A percentile compares a stretch with the other conserved stretches of the same genome.
These are phyloP conservation scores for Prionace glauca DNA, from an alignment of 2,797 vertebrate species.

Conservation along the genomic window DNA sequence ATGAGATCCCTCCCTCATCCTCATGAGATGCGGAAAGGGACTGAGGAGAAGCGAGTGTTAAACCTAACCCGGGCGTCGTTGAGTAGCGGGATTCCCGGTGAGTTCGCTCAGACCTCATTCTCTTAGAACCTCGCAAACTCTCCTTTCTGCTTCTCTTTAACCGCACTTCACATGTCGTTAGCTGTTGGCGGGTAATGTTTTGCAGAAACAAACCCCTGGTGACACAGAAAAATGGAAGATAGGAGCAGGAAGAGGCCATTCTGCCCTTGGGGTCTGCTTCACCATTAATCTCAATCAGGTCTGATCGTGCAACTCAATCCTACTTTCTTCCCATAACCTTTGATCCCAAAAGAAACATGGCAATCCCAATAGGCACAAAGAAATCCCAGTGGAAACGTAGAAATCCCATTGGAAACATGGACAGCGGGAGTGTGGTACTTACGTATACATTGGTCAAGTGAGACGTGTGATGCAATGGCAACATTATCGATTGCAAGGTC, in stretches of 20 bases:
- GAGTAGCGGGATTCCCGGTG: background rate
- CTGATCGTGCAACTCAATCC: too few relatives aligned
- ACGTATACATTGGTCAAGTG: constrained; percentile 86
- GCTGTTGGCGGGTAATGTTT: background rate
- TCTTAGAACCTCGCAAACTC: background rate
- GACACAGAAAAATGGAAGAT: background rate
- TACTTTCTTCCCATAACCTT: too few relatives aligned
- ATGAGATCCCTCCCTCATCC: too few relatives aligned
- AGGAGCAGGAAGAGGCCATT: too few relatives aligned
- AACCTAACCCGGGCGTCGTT: background rate
- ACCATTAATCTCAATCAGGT: too few relatives aligned
- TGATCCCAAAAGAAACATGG: too few relatives aligned
- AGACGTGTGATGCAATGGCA: constrained; percentile 77
- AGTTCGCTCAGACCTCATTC: background rate
- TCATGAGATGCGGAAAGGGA: background rate
- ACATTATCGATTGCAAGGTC: constrained; percentile 90
- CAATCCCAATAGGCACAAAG: too few relatives aligned
- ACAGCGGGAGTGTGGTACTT: constrained; percentile 51
- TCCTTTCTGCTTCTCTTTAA: background rate
- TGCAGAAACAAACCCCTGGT: background rate
- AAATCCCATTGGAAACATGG: too few relatives aligned
- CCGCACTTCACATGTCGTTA: too few relatives aligned
- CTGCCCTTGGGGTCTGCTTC: too few relatives aligned
- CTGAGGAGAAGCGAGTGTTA: background rate
- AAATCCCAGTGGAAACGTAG: too few relatives aligned